Percentiles rank a stretch among this genome's conserved stretches.
These are phyloP conservation scores for Neosilurus mollespiculum DNA, from an alignment of 2,797 vertebrate species.

Conservation along the genomic window DNA sequence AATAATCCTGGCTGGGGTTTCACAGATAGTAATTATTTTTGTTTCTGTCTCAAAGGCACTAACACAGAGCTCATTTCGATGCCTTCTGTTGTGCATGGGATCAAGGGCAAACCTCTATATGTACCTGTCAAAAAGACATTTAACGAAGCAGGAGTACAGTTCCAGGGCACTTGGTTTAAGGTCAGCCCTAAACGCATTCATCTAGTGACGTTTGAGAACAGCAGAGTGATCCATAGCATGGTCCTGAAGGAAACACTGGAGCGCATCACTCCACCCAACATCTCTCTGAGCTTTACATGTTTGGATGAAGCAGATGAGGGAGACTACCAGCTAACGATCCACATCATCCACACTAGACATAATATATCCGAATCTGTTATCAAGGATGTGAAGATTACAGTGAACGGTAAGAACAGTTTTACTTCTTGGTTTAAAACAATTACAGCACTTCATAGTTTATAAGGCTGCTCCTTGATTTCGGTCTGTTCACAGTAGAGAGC, in stretches of 20 bases:
- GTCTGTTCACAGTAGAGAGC: not conserved
- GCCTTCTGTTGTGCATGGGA: conserved; percentile 73
- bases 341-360: conserved; percentile 69
- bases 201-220: conserved; percentile 81
- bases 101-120: conserved; percentile 75
- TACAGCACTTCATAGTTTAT: too few species aligned
- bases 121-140: conserved; percentile 81
- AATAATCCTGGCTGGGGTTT: not conserved
- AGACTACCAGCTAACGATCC: conserved; percentile 85
- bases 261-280: conserved; percentile 74
- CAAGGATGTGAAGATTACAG: conserved; percentile 82
- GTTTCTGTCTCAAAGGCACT: conserved; percentile 56
- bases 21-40: not conserved
- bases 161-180: conserved; percentile 91
- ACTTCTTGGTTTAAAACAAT: not conserved
- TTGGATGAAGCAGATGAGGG: conserved; percentile 81
- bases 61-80: conserved; percentile 63
- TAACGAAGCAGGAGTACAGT: conserved; percentile 70
- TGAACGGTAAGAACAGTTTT: conserved; percentile 80
- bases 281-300: conserved; percentile 79
- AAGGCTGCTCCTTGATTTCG: not conserved
- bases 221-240: conserved; percentile 68
- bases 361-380: conserved; percentile 67
- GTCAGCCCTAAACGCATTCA: conserved; percentile 66
- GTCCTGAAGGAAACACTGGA: conserved; percentile 77